Base-by-base conservation (phyloP, 2,113 vertebrate genomes). In the Thomomys bottae region DNA sequence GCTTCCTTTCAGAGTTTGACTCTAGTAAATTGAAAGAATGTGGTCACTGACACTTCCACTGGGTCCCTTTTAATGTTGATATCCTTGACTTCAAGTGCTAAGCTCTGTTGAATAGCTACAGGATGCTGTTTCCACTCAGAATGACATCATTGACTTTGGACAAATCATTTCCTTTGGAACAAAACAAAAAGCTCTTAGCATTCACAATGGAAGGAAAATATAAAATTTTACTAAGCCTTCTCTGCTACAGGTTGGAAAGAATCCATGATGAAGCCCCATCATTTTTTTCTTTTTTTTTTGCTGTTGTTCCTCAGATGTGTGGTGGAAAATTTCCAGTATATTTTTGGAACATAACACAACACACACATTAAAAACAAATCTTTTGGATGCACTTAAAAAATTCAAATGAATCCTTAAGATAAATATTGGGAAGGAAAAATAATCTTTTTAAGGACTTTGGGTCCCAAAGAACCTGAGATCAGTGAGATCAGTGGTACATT, bases 201-300 rank as follows among this genome's bases (percentile, higher is more conserved):
- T 94, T 96, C 87, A 98, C 98, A 98, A 98, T 98, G 95, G 96
- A 89, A 98, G 98, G 98, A 98, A 98, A 97, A 97, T 94, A 91
- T 96, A 95, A 96, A 97, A 95, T 95, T 86, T 93, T 84, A 91
- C 66, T 95, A 83, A 94, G 82, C 86, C 88, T 94, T 93, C 90
- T 96, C 94, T 92, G 93, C 84, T 89, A n/a, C 77, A 70, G 90
- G 82, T 95, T 86, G 92, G 87, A 97, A 92, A 67, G 95, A 96
- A 97, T 32, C 92, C 91, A 79, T 95, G 95, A 95, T 95, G 96
- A 96, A 95, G 94, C 93, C 94, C 84, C 97, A 97, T 96, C 93
- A n/a, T 95, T 84, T 90, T 96, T 64, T 54, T 54, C 12, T 49
- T 49, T 54, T 54, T 12, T 54, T 54, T 12, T 54, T 54, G 49